A percentile compares a stretch with the other conserved stretches of the same genome.
These are phyloP conservation scores for Umimayanthus chanpuru DNA, from an alignment of 92 coral and sea anemone genomes.

Conservation along the genomic window DNA sequence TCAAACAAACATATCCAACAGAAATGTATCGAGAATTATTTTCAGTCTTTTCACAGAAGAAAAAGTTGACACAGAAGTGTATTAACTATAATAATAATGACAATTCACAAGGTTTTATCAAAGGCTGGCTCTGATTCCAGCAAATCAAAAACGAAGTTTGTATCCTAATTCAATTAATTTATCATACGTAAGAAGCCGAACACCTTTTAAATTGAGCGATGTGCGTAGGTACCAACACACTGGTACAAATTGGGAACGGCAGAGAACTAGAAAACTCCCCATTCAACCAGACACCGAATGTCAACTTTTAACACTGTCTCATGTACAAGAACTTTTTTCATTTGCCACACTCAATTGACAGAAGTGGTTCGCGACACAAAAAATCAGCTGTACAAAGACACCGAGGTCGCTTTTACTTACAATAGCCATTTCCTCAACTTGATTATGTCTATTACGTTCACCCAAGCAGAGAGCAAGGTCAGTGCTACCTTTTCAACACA, in stretches of 20 bases:
- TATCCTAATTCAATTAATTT: not conserved
- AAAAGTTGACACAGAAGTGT: not conserved
- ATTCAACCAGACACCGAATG: not conserved
- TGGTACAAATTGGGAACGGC: not conserved
- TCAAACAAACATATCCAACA: not conserved
- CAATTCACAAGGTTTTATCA: not conserved
- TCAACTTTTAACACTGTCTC: not conserved
- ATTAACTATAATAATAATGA: not conserved
- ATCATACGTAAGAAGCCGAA: not conserved
- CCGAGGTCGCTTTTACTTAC: conserved; percentile 9
- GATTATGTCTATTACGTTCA: not conserved
- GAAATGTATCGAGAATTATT: not conserved
- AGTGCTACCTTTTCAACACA: no score
- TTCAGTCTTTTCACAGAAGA: conserved; percentile 15
- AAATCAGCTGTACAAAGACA: not conserved
- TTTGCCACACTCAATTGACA: not conserved
- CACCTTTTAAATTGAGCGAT: not conserved
- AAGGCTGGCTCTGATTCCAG: not conserved
- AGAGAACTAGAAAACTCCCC: not conserved
- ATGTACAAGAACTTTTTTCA: not conserved
- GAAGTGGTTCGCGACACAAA: not conserved
- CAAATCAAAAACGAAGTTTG: not conserved
- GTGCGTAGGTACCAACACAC: not conserved
- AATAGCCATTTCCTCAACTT: not conserved
- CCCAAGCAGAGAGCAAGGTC: not conserved